These are phyloP conservation scores for Corythornis cristatus DNA, from an alignment of 2,113 vertebrate genomes.

Conservation along the genomic window DNA sequence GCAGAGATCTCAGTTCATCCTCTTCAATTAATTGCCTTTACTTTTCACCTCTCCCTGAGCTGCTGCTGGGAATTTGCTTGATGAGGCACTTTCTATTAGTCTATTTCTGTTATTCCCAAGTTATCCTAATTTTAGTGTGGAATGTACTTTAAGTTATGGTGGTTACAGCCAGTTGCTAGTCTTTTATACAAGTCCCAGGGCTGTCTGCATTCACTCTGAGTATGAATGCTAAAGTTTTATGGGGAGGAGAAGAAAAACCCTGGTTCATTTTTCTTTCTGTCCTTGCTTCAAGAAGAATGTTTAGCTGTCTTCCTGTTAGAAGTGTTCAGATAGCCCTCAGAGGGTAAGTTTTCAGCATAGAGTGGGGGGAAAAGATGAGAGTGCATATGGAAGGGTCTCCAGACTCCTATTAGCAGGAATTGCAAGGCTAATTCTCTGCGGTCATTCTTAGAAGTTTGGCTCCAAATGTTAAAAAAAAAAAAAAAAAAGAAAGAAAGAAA, in stretches of 20 bases:
- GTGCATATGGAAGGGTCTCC: background rate
- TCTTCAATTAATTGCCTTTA: slow-evolving; percentile 16
- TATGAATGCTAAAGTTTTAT: slow-evolving; percentile 25
- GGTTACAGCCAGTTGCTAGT: slow-evolving; percentile 6
- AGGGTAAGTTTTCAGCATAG: background rate
- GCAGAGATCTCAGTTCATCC: background rate
- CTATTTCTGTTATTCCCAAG: slow-evolving; percentile 8
- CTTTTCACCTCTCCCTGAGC: background rate
- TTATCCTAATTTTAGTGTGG: background rate
- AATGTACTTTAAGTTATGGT: background rate
- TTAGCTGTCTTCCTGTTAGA: slow-evolving; percentile 28
- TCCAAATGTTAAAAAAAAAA: background rate
- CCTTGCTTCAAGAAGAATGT: slow-evolving; percentile 22
- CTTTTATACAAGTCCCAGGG: slow-evolving; percentile 38
- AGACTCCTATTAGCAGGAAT: background rate
- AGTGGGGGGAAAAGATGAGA: background rate
- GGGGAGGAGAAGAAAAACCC: background rate
- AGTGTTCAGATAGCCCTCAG: slow-evolving; percentile 24
- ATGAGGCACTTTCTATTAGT: slow-evolving; percentile 8
- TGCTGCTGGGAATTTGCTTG: background rate
- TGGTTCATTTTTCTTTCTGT: slow-evolving; percentile 37
- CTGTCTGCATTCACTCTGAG: slow-evolving; percentile 13
- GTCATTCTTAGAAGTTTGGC: background rate
- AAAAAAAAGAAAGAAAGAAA: background rate
- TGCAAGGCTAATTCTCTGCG: background rate